These are phyloP conservation scores for Clarias macrocephalus DNA, from an alignment of 2,113 vertebrate species.

Conservation along the genomic window DNA sequence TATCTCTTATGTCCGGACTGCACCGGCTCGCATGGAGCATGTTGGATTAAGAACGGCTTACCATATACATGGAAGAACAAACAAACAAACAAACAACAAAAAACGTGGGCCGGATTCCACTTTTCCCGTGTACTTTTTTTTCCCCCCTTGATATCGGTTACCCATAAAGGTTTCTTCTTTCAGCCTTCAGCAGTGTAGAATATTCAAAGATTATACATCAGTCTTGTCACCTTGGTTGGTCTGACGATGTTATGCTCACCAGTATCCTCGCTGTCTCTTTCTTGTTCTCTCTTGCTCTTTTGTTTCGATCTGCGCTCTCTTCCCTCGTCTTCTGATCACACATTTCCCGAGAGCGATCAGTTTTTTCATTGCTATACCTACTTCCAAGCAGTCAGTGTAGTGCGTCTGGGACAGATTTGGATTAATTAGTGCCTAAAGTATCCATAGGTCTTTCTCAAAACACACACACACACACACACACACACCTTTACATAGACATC, in stretches of 20 bases:
- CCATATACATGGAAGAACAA: background rate
- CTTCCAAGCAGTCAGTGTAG: slow-evolving; percentile 17
- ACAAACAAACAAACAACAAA: slow-evolving; percentile 21
- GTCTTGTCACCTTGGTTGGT: background rate
- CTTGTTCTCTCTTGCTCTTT: background rate
- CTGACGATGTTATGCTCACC: slow-evolving; percentile 2
- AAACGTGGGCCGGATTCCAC: slow-evolving; percentile 27
- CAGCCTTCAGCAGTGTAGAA: slow-evolving; percentile 22
- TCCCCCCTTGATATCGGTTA: background rate
- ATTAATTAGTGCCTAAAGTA: slow-evolving; percentile 44
- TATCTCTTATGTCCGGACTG: slow-evolving; percentile 13
- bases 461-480: slow-evolving; percentile 60
- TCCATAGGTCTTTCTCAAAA: slow-evolving; percentile 70
- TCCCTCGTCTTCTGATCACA: background rate
- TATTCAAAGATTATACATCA: background rate
- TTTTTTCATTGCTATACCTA: slow-evolving; percentile 6
- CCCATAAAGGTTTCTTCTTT: slow-evolving; percentile 21
- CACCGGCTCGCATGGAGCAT: slow-evolving; percentile 12
- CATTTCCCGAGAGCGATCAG: background rate
- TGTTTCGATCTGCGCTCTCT: background rate
- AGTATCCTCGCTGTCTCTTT: background rate
- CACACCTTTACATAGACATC: slow-evolving; percentile 60
- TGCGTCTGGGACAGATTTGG: slow-evolving; percentile 19
- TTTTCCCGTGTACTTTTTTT: slow-evolving; percentile 4
- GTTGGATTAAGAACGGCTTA: slow-evolving; percentile 31